A percentile compares a stretch with the other conserved stretches of the same genome.
Conservation (phyloP, 92 coral and sea anemone species). For the Zoanthus solanderi region DNA sequence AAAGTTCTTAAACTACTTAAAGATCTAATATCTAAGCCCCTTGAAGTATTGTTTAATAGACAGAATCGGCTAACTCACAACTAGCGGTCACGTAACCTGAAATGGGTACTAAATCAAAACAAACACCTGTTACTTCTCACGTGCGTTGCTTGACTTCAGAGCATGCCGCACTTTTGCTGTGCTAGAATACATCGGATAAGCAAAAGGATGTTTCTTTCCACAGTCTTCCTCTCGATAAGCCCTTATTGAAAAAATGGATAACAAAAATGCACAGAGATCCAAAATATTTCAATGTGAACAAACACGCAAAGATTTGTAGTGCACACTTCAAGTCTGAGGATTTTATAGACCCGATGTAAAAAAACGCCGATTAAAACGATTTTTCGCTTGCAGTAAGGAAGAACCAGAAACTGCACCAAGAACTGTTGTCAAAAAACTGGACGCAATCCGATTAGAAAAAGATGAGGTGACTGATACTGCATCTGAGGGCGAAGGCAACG, state of each 20-base stretch:
- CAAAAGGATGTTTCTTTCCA: background rate
- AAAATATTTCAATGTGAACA: background rate
- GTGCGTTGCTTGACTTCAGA: too few relatives aligned
- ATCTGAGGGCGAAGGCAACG: too few relatives aligned
- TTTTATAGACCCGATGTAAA: background rate
- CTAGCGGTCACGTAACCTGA: background rate
- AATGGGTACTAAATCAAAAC: background rate
- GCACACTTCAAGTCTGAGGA: background rate
- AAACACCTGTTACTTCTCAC: background rate
- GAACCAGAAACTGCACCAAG: background rate
- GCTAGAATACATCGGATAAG: background rate
- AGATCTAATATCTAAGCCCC: too few relatives aligned
- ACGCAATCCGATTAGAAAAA: too few relatives aligned
- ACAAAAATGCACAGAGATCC: background rate
- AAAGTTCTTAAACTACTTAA: too few relatives aligned
- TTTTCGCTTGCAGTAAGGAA: background rate
- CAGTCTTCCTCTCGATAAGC: background rate
- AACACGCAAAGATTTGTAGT: background rate
- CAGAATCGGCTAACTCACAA: background rate
- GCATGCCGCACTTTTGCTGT: background rate
- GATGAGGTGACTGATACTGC: too few relatives aligned
- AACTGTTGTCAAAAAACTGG: too few relatives aligned
- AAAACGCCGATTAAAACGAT: background rate
- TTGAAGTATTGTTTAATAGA: background rate
- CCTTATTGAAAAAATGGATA: background rate